Percentiles rank a stretch among this genome's conserved stretches.
phyloP scores from a whole-genome alignment of 2,888 invertebrate genomes.

The Abscondita cerata region DNA sequence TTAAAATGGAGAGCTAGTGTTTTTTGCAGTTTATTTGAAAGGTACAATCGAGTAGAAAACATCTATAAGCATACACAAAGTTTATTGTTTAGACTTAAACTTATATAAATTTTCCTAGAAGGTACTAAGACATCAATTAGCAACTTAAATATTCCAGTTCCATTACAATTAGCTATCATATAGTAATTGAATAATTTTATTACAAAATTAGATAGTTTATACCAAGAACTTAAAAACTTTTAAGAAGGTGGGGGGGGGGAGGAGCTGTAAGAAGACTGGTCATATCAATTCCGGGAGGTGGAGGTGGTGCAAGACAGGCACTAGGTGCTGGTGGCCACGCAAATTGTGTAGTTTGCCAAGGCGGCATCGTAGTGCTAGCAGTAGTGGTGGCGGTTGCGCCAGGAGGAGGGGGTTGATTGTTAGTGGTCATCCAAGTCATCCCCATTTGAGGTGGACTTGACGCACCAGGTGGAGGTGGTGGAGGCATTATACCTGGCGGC shows the following conservation, averaged over 20 bases:
- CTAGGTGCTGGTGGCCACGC: constrained; percentile 60
- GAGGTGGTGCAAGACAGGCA: constrained; percentile 57
- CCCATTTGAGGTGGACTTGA: constrained; percentile 58
- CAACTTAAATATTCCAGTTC: not conserved
- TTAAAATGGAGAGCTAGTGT: no score
- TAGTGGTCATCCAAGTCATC: constrained; percentile 65
- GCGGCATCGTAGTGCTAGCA: constrained; percentile 39
- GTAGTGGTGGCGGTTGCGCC: constrained; percentile 48
- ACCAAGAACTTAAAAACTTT: constrained; percentile 1
- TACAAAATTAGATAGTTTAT: not conserved
- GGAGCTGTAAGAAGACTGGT: constrained; percentile 68
- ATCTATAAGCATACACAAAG: no score
- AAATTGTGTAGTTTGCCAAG: constrained; percentile 57
- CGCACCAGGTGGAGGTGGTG: constrained; percentile 63
- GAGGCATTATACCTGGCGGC: constrained; percentile 56
- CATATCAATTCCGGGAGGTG: constrained; percentile 62
- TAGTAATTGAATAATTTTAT: no score
- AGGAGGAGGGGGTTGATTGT: constrained; percentile 62
- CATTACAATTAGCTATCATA: not conserved
- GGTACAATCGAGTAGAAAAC: no score
- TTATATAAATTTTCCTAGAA: no score
- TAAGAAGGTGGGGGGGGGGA: constrained; percentile 68
- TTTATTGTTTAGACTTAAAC: no score
- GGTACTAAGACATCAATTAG: no score
- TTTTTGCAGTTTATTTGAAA: no score